Evolutionary conservation across 2,888 invertebrate genomes (phyloP), one percentile per base, ranked within the genome.

Genomic region (Microchrysa polita): DNA sequence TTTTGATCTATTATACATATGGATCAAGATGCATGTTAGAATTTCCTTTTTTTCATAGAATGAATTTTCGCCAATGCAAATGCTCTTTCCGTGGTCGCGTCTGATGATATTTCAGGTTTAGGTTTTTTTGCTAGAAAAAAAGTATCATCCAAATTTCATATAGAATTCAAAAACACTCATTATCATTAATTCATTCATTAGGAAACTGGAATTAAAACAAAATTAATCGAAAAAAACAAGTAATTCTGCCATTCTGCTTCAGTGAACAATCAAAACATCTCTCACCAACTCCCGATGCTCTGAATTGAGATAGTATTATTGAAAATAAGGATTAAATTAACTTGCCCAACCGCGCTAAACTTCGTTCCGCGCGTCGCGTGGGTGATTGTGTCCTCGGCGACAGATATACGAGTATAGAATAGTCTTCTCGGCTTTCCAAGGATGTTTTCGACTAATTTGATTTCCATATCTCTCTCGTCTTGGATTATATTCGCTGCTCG

Each of bases 241-340:
- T 4, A 44, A 52, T 34, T 34, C n/a, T n/a, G n/a, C n/a, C 27
- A 34, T 34, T 34, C 7, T 34, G 27, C 27, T 34, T 34, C 7
- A 7, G 4, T 34, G 7, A 34, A 34, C 27, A 34, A 34, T 34
- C 7, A 7, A 5, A 34, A 34, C 7, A 34, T 34, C 7, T 2
- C 27, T 7, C 27, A 34, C 27, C 27, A 2, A 34, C 27, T 7
- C 4, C 27, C n/a, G n/a, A n/a, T n/a, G n/a, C n/a, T n/a, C n/a
- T n/a, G n/a, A n/a, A n/a, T n/a, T n/a, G n/a, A n/a, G n/a, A n/a
- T n/a, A 23, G 4, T 10, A 22, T 59, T 14, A 23, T 59, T 22
- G 59, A 59, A 23, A 23, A 59, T 59, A 59, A 59, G 59, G 59
- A 59, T 59, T 23, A 59, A 59, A 59, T 59, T 59, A 59, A 59